Conservation (phyloP, 2,113 vertebrate genomes). For the Dromaius novaehollandiae region DNA sequence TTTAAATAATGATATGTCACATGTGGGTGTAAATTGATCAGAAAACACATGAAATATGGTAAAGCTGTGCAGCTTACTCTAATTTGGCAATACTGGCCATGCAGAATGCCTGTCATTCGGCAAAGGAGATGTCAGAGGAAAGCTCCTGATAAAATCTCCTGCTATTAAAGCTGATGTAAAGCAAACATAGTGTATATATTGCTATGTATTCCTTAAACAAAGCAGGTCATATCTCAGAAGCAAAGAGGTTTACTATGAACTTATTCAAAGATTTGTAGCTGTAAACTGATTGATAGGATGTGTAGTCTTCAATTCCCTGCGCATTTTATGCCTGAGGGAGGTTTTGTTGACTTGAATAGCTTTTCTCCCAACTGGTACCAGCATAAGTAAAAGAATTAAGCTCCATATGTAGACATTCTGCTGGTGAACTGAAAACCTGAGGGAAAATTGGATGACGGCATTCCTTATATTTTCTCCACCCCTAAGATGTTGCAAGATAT, state of each 20-base stretch:
- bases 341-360: slow-evolving; percentile 18
- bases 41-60: background rate
- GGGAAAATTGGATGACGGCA: slow-evolving; percentile 1
- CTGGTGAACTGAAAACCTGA: slow-evolving; percentile 31
- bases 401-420: background rate
- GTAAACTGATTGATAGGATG: slow-evolving; percentile 1
- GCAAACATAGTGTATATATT: background rate
- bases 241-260: slow-evolving; percentile 13
- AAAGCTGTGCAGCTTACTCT: background rate
- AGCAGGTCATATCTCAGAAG: background rate
- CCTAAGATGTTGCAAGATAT: slow-evolving; percentile 3
- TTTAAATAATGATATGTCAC: background rate
- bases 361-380: slow-evolving; percentile 27
- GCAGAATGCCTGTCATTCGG: background rate
- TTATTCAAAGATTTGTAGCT: slow-evolving; percentile 26
- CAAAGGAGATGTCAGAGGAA: background rate
- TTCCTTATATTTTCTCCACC: slow-evolving; percentile 21
- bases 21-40: background rate
- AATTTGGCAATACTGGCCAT: background rate
- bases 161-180: background rate
- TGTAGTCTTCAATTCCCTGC: slow-evolving; percentile 11
- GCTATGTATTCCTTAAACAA: background rate
- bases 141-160: background rate
- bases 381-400: slow-evolving; percentile 12
- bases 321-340: background rate